Evolutionary conservation across 2,888 invertebrate species (phyloP), one percentile per base, ranked within the genome.

Genomic region (Apodemia zela): DNA sequence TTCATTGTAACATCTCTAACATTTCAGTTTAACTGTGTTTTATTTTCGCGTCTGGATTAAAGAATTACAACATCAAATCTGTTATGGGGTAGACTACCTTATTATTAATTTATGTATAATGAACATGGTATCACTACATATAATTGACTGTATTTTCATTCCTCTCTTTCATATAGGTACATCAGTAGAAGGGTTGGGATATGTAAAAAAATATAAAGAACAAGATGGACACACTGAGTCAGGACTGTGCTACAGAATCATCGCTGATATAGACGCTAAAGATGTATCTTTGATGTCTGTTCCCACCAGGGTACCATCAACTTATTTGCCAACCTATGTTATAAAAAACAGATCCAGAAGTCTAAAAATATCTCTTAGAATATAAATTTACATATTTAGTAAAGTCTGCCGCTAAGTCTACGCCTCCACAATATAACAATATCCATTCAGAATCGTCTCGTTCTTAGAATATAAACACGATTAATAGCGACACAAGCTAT

Each of bases 401-500:
- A 18, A 1, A 25, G 51, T 51, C 51, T 51, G 61, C 35, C 45
- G 6, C 45, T 8, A 25, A 7, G 18, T 29, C 49, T 57, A 45
- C 18, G 45, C 45, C 21, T 21, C 13, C n/a, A 21, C 60, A 42
- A 62, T 51, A 38, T 38, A 38, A 61, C 47, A 59, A 45, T 29
- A 59, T 47, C 58, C 33, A 58, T 59, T 38, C 45, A 59, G 47
- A 63, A 51, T 59, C 45, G 54, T 57, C 67, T 68, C 78, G 78
- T 87, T 88, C 89, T 81, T 77, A 79, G 86, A 88, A 89, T 83
- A 84, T 75, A 68, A 76, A 68, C 75, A 72, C 84, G 81, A 89
- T 89, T 88, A 89, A 89, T 82, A 82, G 82, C 88, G 85, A 84
- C 87, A 84, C 85, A 80, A 88, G 87, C 90, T 88, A 90, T 90